A percentile compares a stretch with the other conserved stretches of the same genome.
Conservation (phyloP, 2,888 invertebrate species). For the Muschampia plurimacula region DNA sequence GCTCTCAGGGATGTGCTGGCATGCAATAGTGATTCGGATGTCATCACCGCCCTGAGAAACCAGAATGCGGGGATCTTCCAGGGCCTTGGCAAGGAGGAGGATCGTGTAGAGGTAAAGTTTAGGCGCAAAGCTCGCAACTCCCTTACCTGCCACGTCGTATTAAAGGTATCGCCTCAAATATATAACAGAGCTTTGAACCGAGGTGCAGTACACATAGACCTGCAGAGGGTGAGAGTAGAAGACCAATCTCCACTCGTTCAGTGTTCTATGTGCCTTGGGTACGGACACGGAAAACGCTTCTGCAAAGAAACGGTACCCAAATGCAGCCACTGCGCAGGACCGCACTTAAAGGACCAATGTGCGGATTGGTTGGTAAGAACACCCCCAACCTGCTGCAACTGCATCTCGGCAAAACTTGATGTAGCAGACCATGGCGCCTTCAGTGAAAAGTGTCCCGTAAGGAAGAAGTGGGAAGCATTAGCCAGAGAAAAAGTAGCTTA, state of each 20-base stretch:
- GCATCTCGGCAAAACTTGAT: too few relatives aligned
- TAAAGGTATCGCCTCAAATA: neutral
- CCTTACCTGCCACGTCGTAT: too few relatives aligned
- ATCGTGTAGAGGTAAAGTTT: neutral
- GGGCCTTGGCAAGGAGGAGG: neutral
- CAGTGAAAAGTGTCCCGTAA: neutral
- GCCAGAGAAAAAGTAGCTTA: too few relatives aligned
- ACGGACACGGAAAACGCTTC: neutral
- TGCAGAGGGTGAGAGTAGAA: neutral
- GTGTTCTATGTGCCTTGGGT: too few relatives aligned
- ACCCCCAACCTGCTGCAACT: neutral
- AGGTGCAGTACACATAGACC: neutral
- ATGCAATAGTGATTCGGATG: neutral
- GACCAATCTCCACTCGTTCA: too few relatives aligned
- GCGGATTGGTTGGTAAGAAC: too few relatives aligned
- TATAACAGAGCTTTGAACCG: neutral
- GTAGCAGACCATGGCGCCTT: neutral
- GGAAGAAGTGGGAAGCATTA: neutral
- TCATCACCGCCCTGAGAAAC: neutral
- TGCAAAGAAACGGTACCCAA: too few relatives aligned
- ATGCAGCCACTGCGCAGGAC: too few relatives aligned
- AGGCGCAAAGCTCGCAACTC: neutral
- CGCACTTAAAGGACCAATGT: neutral
- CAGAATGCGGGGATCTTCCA: neutral
- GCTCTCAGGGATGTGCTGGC: neutral